Percentiles rank a stretch among this genome's conserved stretches.
Evolutionary conservation across 2,888 invertebrate genomes (phyloP).

Genomic region (Hydropsyche betteni): DNA sequence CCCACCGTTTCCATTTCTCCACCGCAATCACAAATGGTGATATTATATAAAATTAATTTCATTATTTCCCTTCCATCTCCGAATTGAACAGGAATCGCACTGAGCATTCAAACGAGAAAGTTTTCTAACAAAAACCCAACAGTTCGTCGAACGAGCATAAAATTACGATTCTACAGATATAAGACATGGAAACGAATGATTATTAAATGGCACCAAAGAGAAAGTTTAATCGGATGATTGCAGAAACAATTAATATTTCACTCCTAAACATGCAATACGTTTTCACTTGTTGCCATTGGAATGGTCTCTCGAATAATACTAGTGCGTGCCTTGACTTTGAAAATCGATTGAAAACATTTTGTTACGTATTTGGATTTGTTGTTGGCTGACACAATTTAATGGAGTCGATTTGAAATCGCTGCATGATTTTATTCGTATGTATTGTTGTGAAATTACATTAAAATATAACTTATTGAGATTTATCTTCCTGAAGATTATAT

Average conservation of each 20-base stretch:
- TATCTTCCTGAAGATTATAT: too few species aligned
- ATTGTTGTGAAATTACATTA: too few species aligned
- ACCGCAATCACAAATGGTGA: not conserved
- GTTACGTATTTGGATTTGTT: not conserved
- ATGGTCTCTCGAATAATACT: not conserved
- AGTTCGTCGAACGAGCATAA: not conserved
- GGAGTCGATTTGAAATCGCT: too few species aligned
- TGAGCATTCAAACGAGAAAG: not conserved
- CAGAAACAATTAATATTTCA: conserved; percentile 9
- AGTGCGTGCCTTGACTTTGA: conserved; percentile 8
- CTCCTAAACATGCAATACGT: conserved; percentile 1
- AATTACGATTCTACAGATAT: conserved; percentile 8
- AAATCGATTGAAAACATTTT: conserved; percentile 3
- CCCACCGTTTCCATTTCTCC: conserved; percentile 9
- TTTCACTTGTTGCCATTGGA: not conserved
- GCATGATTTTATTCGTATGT: too few species aligned
- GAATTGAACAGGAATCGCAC: not conserved
- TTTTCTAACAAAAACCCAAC: not conserved
- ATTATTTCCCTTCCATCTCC: not conserved
- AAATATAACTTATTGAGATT: too few species aligned
- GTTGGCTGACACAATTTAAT: not conserved
- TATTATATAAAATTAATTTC: not conserved
- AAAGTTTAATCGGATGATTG: conserved; percentile 22
- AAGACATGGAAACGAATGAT: conserved; percentile 7
- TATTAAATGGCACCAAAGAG: not conserved